phyloP scores from a whole-genome alignment of 2,797 vertebrate genomes.

The Coccyzus lansbergi region DNA sequence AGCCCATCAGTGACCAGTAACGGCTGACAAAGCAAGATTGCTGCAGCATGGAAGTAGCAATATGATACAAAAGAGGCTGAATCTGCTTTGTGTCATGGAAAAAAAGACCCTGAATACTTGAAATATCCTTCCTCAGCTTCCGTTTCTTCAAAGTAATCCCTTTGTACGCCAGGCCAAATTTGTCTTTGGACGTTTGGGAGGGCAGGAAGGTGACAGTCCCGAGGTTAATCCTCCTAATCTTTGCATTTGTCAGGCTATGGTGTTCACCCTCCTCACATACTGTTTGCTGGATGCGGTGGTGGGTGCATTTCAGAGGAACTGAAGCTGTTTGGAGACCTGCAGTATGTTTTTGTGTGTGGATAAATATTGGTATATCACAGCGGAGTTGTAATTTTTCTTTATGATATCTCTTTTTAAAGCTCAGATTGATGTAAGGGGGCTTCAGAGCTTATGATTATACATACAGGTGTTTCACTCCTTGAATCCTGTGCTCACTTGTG shows the following conservation, averaged over 20 bases:
- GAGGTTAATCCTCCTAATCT: not conserved
- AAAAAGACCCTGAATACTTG: not conserved
- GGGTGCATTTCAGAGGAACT: not conserved
- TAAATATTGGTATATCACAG: not conserved
- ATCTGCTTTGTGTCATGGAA: not conserved
- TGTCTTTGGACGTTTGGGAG: not conserved
- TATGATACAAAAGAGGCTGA: not conserved
- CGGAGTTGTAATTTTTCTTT: not conserved
- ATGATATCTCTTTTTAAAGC: not conserved
- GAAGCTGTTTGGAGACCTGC: not conserved
- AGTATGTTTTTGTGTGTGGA: rapidly evolving
- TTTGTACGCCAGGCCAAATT: not conserved
- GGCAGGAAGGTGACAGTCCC: not conserved
- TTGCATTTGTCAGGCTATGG: not conserved
- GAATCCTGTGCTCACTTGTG: too few relatives aligned
- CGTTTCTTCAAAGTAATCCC: not conserved
- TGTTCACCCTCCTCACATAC: not conserved
- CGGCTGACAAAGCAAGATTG: not conserved
- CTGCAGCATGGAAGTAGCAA: not conserved
- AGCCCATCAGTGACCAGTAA: not conserved
- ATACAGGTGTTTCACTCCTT: not conserved
- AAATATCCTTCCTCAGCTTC: not conserved
- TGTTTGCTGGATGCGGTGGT: not conserved
- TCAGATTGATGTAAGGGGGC: not conserved
- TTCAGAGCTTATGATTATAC: not conserved